Percentiles rank a stretch among this genome's conserved stretches.
Evolutionary conservation across 2,113 vertebrate genomes (phyloP).

Genomic region (Phrynosoma blainvillii): DNA sequence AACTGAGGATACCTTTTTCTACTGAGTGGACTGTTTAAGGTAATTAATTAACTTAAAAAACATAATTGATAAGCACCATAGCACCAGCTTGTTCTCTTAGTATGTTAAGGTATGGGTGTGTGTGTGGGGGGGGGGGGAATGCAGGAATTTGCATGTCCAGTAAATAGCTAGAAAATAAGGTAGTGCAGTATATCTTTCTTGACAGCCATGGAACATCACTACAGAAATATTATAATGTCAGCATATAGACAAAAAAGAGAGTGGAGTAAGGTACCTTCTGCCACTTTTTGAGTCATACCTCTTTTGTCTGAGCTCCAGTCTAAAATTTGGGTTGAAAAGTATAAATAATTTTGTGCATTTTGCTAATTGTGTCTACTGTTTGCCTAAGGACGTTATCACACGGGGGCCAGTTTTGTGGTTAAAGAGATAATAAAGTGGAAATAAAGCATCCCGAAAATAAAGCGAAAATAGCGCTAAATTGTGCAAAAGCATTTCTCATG

Average conservation of each 20-base stretch:
- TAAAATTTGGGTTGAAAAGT: conserved; percentile 3
- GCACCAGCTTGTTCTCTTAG: neutral
- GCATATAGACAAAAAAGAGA: neutral
- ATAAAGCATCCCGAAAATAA: no score
- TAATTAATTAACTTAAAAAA: neutral
- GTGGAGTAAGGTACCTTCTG: neutral
- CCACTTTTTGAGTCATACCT: neutral
- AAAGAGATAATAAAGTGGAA: no score
- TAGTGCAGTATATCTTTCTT: neutral
- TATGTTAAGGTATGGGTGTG: neutral
- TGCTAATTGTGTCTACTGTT: neutral
- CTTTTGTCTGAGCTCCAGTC: conserved; percentile 3
- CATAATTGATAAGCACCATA: neutral
- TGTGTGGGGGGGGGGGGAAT: neutral
- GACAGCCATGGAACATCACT: neutral
- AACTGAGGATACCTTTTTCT: neutral
- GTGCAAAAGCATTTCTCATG: no score
- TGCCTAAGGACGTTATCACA: neutral
- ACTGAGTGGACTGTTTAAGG: neutral
- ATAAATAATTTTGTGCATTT: neutral
- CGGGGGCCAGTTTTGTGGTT: no score
- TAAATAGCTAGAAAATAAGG: neutral
- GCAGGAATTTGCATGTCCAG: neutral
- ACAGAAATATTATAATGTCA: neutral
- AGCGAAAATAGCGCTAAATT: no score